Evolutionary conservation across 1,140 invertebrate genomes (phyloP), one percentile per base, ranked within the genome.

Genomic region (Mercenaria mercenaria): DNA sequence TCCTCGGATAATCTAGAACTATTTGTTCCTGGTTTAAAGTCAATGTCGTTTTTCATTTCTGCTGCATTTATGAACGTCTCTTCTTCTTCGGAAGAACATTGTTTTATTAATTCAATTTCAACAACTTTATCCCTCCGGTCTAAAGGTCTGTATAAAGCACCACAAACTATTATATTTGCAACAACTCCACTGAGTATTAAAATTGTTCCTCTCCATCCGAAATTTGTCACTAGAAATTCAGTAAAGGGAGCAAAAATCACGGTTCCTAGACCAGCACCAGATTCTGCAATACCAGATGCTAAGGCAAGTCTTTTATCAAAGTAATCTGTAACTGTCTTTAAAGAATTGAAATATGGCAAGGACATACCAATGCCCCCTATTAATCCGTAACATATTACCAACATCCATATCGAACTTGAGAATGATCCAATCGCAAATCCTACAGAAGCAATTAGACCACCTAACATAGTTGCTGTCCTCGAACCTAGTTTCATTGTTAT

Each of bases 241-340:
- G 92, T 92, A 0, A 96, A 89, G 23, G 95, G 94, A 15, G 95
- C 94, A 79, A 96, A 94, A 6, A 94, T 93, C 41, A 95, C 93
- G 0, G 95, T 95, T n/a, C 96, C 96, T 37, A 96, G 92, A 11
- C 96, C 96, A 34, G 94, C 93, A 11, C 96, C 96, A 91, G 94
- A 95, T 26, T 96, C 95, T 4, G 98, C 98, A 59, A 99, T 97
- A n/a, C 98, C 98, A 0, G 98, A 99, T 0, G 98, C 98, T 52
- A 99, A 95, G 0, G 98, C 98, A 83, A 98, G 96, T 97, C 97
- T 98, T 96, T 97, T 98, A 95, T 99, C 98, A 96, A 99, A 99
- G 96, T 99, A 99, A 96, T 98, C 98, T 11, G 98, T 98, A 0
- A 98, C 98, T 6, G 95, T 93, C 13, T 95, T 92, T 15, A 94